Conservation (phyloP, 2,113 vertebrate genomes). For the Myrmecophaga tridactyla region DNA sequence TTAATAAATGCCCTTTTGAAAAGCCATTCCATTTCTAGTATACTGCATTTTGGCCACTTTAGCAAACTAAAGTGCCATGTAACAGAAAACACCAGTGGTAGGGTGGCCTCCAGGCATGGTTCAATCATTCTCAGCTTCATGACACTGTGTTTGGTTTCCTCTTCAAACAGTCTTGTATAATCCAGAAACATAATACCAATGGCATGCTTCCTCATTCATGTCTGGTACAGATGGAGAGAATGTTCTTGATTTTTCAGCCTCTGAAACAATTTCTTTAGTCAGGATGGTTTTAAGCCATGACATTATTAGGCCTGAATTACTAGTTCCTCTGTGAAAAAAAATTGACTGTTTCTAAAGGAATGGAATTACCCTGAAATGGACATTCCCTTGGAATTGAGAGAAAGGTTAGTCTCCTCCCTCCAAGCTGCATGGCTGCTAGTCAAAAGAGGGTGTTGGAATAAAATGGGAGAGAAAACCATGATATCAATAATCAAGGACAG, state of each 20-base stretch:
- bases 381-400: background rate
- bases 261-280: background rate
- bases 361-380: background rate
- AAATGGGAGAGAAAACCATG: background rate
- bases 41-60: no score
- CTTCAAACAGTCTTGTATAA: background rate
- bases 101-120: background rate
- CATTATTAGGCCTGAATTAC: background rate
- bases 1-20: no score
- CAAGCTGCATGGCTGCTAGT: background rate
- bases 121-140: background rate
- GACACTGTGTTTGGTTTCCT: background rate
- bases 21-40: no score
- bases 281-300: background rate
- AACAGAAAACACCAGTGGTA: background rate
- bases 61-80: no score
- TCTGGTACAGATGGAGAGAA: background rate
- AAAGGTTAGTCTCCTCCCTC: background rate
- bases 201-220: background rate
- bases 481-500: background rate
- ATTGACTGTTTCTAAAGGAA: background rate
- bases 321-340: background rate
- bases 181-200: background rate
- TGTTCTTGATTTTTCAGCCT: background rate
- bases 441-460: background rate